Conservation (phyloP, 2,797 vertebrate genomes). For the Sparus aurata region DNA sequence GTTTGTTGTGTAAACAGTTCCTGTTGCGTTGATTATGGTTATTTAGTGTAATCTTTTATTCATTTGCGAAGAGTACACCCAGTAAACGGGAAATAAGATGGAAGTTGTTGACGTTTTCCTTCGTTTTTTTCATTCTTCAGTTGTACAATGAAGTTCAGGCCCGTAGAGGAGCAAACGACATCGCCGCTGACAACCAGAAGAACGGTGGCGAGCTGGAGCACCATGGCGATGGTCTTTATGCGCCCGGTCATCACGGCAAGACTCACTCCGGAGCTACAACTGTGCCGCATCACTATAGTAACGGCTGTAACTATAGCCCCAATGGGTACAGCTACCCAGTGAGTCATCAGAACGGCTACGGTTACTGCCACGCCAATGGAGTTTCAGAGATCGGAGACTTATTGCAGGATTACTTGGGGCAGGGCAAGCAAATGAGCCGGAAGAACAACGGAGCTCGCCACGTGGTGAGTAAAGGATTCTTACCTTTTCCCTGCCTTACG, state of each 20-base stretch:
- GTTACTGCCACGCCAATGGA: constrained; percentile 62
- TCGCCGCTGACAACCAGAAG: constrained; percentile 70
- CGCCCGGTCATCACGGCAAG: constrained; percentile 48
- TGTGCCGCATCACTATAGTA: constrained; percentile 60
- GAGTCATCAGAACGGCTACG: constrained; percentile 66
- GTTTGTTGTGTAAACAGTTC: constrained; percentile 40
- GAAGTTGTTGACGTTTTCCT: constrained; percentile 3
- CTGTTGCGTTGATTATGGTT: not conserved
- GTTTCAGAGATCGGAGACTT: constrained; percentile 82
- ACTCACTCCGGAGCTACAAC: constrained; percentile 41
- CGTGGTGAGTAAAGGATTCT: constrained; percentile 86
- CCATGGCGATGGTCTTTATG: constrained; percentile 56
- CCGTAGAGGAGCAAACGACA: constrained; percentile 89
- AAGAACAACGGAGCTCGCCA: constrained; percentile 86
- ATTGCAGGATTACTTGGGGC: constrained; percentile 83
- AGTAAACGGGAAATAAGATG: not conserved
- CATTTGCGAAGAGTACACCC: not conserved
- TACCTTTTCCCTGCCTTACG: constrained; percentile 11
- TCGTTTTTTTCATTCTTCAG: constrained; percentile 79
- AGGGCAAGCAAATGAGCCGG: constrained; percentile 70
- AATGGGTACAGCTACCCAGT: constrained; percentile 60
- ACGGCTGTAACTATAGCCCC: constrained; percentile 58
- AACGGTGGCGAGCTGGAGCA: constrained; percentile 75
- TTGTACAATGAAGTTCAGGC: constrained; percentile 96
- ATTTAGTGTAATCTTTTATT: not conserved